Percentiles rank a stretch among this genome's conserved stretches.
phyloP scores from a whole-genome alignment of 92 coral and sea anemone genomes.

The Zoanthus sociatus region DNA sequence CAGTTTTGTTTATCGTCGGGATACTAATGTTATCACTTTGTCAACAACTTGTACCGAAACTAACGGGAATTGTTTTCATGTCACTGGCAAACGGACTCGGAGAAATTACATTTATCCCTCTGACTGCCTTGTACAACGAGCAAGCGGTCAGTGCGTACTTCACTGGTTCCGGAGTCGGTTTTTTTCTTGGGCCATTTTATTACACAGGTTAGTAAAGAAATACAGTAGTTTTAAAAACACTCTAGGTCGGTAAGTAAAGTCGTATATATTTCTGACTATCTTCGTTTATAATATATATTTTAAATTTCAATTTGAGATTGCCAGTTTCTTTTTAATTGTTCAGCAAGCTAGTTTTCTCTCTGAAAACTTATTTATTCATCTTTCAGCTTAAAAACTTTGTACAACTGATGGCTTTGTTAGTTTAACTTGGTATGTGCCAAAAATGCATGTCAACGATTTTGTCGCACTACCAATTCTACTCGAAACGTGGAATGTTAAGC shows the following conservation, averaged over 20 bases:
- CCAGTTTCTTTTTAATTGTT: no score
- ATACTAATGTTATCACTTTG: conserved; percentile 62
- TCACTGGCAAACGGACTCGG: conserved; percentile 73
- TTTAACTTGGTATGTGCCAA: no score
- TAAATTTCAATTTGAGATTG: no score
- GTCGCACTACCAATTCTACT: no score
- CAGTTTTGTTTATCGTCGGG: conserved; percentile 51
- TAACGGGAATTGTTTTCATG: conserved; percentile 64
- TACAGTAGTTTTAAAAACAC: background rate
- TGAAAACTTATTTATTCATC: no score
- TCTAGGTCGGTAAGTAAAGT: background rate
- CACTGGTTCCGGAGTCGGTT: conserved; percentile 78
- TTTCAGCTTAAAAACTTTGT: no score
- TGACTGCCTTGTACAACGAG: conserved; percentile 75
- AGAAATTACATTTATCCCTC: conserved; percentile 74
- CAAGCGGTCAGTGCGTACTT: conserved; percentile 69
- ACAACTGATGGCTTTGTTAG: no score
- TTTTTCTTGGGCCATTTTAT: conserved; percentile 70
- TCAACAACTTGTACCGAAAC: conserved; percentile 31
- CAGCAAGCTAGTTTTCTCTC: no score
- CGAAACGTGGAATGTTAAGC: no score
- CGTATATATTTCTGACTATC: background rate
- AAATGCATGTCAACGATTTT: no score
- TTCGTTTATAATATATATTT: background rate
- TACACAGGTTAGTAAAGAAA: conserved; percentile 69